Conservation (phyloP, 2,113 vertebrate genomes). For the Forbesichthys papilliferus region DNA sequence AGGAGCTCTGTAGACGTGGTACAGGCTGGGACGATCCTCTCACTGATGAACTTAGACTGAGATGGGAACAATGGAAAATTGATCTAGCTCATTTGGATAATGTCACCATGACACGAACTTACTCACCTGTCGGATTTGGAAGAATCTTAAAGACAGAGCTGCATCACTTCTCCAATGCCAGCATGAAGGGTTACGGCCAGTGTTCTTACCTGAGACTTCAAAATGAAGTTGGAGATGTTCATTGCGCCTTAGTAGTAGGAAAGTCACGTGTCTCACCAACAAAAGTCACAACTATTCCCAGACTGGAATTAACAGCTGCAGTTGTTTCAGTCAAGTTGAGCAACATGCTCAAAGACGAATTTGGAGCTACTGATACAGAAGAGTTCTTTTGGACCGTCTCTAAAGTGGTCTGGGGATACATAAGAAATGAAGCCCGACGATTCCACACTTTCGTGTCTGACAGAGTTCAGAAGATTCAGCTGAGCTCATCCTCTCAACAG, state of each 20-base stretch:
- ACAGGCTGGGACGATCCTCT: slow-evolving; percentile 8
- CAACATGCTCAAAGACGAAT: slow-evolving; percentile 15
- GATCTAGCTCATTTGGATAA: slow-evolving; percentile 1
- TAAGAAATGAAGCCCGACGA: too few species aligned
- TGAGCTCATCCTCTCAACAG: not conserved
- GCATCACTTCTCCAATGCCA: too few species aligned
- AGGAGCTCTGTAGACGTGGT: not conserved
- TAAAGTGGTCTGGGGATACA: too few species aligned
- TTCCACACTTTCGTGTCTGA: slow-evolving; percentile 10
- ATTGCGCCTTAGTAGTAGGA: slow-evolving; percentile 11
- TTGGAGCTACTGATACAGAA: not conserved
- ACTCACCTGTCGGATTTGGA: not conserved
- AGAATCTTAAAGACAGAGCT: not conserved
- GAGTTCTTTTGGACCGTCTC: slow-evolving; percentile 13
- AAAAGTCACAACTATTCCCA: slow-evolving; percentile 7
- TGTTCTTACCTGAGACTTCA: not conserved
- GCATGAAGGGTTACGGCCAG: too few species aligned
- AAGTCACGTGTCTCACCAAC: slow-evolving; percentile 17
- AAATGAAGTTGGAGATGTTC: slow-evolving; percentile 2
- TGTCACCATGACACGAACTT: not conserved
- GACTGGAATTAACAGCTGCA: slow-evolving; percentile 6
- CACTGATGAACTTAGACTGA: not conserved
- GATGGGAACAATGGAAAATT: not conserved
- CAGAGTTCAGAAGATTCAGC: slow-evolving; percentile 1
- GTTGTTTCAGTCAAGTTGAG: slow-evolving; percentile 23